Percentiles rank a stretch among this genome's conserved stretches.
Evolutionary conservation across 2,797 vertebrate species (phyloP).

Genomic region (Spea hammondii): DNA sequence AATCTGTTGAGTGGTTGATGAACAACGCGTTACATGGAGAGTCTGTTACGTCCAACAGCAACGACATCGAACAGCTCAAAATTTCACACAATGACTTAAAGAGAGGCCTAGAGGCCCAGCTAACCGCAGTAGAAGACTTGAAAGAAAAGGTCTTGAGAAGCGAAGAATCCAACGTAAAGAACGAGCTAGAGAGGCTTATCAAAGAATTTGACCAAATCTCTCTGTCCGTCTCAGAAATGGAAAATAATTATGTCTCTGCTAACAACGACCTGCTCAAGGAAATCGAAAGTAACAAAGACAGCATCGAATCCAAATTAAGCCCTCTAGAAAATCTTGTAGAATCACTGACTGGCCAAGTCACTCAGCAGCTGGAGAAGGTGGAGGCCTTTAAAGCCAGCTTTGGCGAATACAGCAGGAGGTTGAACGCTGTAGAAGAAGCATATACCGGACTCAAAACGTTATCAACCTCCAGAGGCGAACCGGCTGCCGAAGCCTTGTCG

Average conservation of each 20-base stretch:
- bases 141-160: constrained; percentile 68
- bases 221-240: constrained; percentile 56
- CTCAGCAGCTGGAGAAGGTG: constrained; percentile 65
- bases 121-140: constrained; percentile 67
- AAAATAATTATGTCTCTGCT: constrained; percentile 57
- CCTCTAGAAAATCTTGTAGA: constrained; percentile 70
- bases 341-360: constrained; percentile 50
- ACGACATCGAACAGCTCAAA: constrained; percentile 81
- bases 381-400: constrained; percentile 69
- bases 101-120: constrained; percentile 68
- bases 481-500: constrained; percentile 55
- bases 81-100: constrained; percentile 80
- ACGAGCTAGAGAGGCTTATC: constrained; percentile 66
- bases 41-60: constrained; percentile 84
- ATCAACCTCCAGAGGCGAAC: constrained; percentile 48
- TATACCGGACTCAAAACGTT: constrained; percentile 53
- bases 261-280: constrained; percentile 56
- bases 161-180: constrained; percentile 67
- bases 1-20: constrained; percentile 70
- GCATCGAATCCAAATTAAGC: constrained; percentile 71
- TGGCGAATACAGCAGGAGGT: constrained; percentile 65
- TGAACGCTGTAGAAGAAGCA: constrained; percentile 61
- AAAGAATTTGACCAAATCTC: constrained; percentile 65
- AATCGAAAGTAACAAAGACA: constrained; percentile 64
- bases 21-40: constrained; percentile 79